phyloP scores from a whole-genome alignment of 2,113 vertebrate genomes.

The Orthonyx spaldingii region DNA sequence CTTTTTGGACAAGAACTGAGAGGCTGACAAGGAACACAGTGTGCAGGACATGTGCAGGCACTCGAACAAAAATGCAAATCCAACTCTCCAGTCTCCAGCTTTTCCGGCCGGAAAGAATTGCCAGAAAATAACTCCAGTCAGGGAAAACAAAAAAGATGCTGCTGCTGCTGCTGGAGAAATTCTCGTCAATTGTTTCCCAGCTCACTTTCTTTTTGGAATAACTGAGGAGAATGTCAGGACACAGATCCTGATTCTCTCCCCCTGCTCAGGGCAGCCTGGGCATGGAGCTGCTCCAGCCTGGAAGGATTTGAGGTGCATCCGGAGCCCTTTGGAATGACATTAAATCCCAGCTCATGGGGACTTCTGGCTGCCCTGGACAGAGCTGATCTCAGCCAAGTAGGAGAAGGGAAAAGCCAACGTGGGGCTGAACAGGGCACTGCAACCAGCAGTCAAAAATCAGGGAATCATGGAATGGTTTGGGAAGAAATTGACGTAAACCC shows the following conservation, averaged over 20 bases:
- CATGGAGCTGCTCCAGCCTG: neutral
- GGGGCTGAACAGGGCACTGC: neutral
- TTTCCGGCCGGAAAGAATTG: conserved; percentile 49
- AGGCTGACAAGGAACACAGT: conserved; percentile 56
- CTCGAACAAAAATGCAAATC: conserved; percentile 58
- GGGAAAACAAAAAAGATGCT: conserved; percentile 25
- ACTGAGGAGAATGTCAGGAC: neutral
- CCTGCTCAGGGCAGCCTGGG: neutral
- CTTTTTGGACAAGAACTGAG: conserved; percentile 17
- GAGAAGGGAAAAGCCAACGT: neutral
- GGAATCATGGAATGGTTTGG: neutral
- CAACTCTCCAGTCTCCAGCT: conserved; percentile 44
- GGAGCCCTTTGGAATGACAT: neutral
- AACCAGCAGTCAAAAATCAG: neutral
- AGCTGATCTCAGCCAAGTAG: neutral
- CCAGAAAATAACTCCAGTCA: conserved; percentile 36
- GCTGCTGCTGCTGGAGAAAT: neutral
- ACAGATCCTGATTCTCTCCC: neutral
- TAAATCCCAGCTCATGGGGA: fast-evolving
- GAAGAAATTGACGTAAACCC: neutral
- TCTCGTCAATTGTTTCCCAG: neutral
- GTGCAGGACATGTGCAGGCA: conserved; percentile 66
- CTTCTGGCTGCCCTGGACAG: neutral
- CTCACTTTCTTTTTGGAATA: neutral
- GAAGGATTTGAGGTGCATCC: neutral